These are phyloP conservation scores for Cinclus cinclus DNA, from an alignment of 2,113 vertebrate species.

Conservation along the genomic window DNA sequence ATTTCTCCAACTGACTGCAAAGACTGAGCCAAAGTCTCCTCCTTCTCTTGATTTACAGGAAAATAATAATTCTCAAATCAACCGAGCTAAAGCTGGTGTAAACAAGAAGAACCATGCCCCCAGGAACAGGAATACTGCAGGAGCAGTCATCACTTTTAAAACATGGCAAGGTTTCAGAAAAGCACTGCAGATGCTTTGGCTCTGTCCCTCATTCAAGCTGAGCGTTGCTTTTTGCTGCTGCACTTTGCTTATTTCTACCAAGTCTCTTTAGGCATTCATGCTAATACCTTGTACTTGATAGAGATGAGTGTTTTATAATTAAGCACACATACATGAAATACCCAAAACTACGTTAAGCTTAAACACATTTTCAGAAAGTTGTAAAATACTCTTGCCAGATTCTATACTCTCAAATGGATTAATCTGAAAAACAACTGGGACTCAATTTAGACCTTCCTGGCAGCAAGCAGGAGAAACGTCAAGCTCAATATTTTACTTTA, in stretches of 20 bases:
- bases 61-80: slow-evolving; percentile 50
- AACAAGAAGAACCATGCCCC: slow-evolving; percentile 35
- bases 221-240: background rate
- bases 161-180: slow-evolving; percentile 45
- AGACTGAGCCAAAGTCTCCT: slow-evolving; percentile 38
- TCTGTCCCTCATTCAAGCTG: slow-evolving; percentile 20
- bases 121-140: slow-evolving; percentile 12
- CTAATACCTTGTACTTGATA: slow-evolving; percentile 37
- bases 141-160: slow-evolving; percentile 57
- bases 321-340: slow-evolving; percentile 38
- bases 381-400: slow-evolving; percentile 68
- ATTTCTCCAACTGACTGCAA: background rate
- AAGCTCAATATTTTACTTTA: slow-evolving; percentile 76
- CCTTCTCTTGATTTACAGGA: slow-evolving; percentile 35
- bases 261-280: slow-evolving; percentile 34
- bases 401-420: slow-evolving; percentile 70
- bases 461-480: slow-evolving; percentile 72
- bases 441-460: slow-evolving; percentile 78
- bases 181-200: slow-evolving; percentile 45
- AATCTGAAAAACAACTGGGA: slow-evolving; percentile 76
- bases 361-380: slow-evolving; percentile 76
- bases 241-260: slow-evolving; percentile 17
- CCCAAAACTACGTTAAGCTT: slow-evolving; percentile 58
- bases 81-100: slow-evolving; percentile 38
- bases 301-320: slow-evolving; percentile 63